Base-by-base conservation (phyloP, 2,113 vertebrate species). In the Pygoscelis adeliae region DNA sequence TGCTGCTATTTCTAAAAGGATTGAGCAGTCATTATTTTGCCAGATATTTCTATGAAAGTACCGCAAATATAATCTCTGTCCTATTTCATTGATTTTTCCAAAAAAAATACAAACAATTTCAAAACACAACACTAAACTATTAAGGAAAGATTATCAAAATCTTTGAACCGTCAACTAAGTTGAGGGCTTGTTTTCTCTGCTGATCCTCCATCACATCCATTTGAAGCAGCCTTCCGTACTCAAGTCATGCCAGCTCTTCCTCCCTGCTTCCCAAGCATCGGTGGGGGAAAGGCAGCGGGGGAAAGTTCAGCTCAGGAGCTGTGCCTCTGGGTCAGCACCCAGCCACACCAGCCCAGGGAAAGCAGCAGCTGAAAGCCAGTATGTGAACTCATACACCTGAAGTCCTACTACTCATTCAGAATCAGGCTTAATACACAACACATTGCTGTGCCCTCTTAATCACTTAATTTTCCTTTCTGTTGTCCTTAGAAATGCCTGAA, bases 261-360 rank as follows among this genome's bases (percentile, higher is more conserved):
- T 80, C 38, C 13, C 22, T 72, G 13, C 19, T 67, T 38, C 38
- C 15, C n/a, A 59, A 46, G 16, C 3, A 25, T 6, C 4, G 1
- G 2, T 2, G 3, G 29, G 22, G 19, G 9, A 67, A 83, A 36
- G 36, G 3, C 11, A 27, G 22, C 4, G 0, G 23, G 4, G 36
- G 25, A 65, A 79, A 76, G 3, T 32, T 71, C 42, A 53, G 3
- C 6, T 27, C 17, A 85, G 16, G n/a, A 66, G 25, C 30, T 71
- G 30, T 3, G 15, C 20, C 15, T 93, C 34, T 25, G 11, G 16
- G 19, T 21, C 34, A 78, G 36, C 5, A 6, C 10, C 17, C 4
- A 4, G 17, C 18, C 34, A 44, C 21, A 62, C 8, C 34, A 82
- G 20, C 26, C 8, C 36, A 69, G 32, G 27, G 12, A 71, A 90